Conservation (phyloP, 2,888 invertebrate genomes). For the Caenorhabditis sp. region DNA sequence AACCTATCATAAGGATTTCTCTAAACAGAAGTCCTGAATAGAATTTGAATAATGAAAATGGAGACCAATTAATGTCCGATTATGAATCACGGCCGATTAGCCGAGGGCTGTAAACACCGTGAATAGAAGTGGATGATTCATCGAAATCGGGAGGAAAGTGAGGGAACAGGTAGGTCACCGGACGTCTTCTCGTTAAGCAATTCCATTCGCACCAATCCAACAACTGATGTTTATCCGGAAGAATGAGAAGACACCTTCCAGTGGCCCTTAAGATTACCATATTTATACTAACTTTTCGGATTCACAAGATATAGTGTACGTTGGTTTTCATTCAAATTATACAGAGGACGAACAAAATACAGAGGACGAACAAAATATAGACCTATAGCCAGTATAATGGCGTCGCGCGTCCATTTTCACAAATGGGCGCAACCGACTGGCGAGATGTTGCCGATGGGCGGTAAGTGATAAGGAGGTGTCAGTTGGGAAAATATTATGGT, state of each 20-base stretch:
- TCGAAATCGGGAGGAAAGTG: constrained; percentile 11
- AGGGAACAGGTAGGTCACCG: constrained; percentile 25
- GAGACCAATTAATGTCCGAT: constrained; percentile 13
- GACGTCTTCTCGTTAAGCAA: constrained; percentile 29
- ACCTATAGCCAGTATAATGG: no score
- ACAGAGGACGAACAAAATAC: no score
- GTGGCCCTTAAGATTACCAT: no score
- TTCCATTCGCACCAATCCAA: constrained; percentile 28
- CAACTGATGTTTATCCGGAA: constrained; percentile 36
- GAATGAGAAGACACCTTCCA: constrained; percentile 8
- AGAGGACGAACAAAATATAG: no score
- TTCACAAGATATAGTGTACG: no score
- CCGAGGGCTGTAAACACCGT: constrained; percentile 33
- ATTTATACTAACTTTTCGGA: no score
- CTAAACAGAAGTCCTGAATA: no score
- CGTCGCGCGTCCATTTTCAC: no score
- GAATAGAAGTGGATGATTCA: constrained; percentile 44
- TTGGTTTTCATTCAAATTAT: no score
- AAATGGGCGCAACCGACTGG: neutral
- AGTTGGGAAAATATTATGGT: constrained; percentile 46
- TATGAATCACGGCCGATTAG: constrained; percentile 45
- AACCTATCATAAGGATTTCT: no score
- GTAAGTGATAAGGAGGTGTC: constrained; percentile 44
- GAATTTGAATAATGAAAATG: neutral
- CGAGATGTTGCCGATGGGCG: neutral